Conservation (phyloP, 2,888 invertebrate species). For the Hirtodrosophila trivittata region DNA sequence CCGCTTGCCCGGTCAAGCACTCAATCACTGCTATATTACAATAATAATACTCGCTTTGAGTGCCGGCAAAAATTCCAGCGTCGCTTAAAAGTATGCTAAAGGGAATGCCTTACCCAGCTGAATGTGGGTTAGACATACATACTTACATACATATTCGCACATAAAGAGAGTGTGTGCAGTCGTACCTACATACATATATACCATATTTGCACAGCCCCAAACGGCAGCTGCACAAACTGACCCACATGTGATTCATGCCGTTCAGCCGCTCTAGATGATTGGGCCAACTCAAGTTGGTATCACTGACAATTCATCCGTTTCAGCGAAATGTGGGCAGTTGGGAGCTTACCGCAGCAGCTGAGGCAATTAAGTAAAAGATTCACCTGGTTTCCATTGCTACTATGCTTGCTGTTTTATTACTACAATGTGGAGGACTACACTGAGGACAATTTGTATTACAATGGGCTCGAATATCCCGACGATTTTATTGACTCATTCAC, state of each 20-base stretch:
- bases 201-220: constrained; percentile 23
- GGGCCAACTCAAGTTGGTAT: constrained; percentile 15
- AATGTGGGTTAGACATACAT: constrained; percentile 37
- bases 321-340: constrained; percentile 31
- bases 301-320: constrained; percentile 28
- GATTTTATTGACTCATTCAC: constrained; percentile 51
- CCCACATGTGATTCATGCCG: constrained; percentile 52
- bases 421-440: constrained; percentile 18
- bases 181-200: too few species aligned
- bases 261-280: constrained; percentile 5
- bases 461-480: constrained; percentile 26
- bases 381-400: constrained; percentile 22
- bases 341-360: background rate
- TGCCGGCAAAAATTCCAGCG: constrained; percentile 15
- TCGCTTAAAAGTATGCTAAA: constrained; percentile 45
- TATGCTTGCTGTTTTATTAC: constrained; percentile 4
- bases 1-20: constrained; percentile 2
- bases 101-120: constrained; percentile 21
- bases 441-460: constrained; percentile 15
- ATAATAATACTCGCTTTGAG: constrained; percentile 28
- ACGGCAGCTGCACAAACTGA: constrained; percentile 69
- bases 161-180: background rate
- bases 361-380: background rate
- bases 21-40: constrained; percentile 27
- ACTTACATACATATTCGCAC: background rate